Percentiles rank a stretch among this genome's conserved stretches.
These are phyloP conservation scores for Drosophila suboccidentalis DNA, from an alignment of 2,888 invertebrate genomes.

Conservation along the genomic window DNA sequence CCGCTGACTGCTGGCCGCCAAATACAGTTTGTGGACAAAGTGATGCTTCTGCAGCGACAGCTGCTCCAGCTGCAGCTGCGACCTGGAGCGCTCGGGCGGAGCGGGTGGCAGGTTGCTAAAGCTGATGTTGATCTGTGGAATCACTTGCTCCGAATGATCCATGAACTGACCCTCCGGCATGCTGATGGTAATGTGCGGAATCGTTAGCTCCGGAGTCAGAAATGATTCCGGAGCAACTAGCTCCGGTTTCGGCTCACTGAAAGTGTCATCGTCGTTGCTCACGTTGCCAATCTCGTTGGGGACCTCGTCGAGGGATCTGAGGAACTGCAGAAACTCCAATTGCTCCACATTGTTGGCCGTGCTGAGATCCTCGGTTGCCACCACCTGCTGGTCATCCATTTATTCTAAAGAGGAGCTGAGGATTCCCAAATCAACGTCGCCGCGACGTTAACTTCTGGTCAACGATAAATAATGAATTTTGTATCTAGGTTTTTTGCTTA, in stretches of 20 bases:
- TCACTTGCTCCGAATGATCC: not conserved
- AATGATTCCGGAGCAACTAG: not conserved
- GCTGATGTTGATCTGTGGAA: conserved; percentile 10
- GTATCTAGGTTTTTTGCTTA: not conserved
- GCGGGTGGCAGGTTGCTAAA: conserved; percentile 5
- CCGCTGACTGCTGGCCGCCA: conserved; percentile 33
- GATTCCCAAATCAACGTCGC: not conserved
- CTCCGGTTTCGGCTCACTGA: not conserved
- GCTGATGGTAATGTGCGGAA: conserved; percentile 12
- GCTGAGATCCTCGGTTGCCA: not conserved
- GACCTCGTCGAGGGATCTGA: conserved; percentile 18
- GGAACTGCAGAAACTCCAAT: conserved; percentile 33
- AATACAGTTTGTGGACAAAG: conserved; percentile 50
- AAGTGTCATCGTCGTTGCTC: not conserved
- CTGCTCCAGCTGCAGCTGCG: conserved; percentile 3
- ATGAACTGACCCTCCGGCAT: not conserved
- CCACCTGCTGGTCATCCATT: conserved; percentile 8
- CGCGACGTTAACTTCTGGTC: not conserved
- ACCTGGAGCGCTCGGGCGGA: not conserved
- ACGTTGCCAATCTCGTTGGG: not conserved
- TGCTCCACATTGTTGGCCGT: not conserved
- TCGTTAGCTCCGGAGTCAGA: not conserved
- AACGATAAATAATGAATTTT: conserved; percentile 2
- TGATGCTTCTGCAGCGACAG: not conserved
- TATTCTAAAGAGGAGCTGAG: not conserved